Evolutionary conservation across 2,888 invertebrate genomes (phyloP).

Genomic region (Coleophora deauratella): DNA sequence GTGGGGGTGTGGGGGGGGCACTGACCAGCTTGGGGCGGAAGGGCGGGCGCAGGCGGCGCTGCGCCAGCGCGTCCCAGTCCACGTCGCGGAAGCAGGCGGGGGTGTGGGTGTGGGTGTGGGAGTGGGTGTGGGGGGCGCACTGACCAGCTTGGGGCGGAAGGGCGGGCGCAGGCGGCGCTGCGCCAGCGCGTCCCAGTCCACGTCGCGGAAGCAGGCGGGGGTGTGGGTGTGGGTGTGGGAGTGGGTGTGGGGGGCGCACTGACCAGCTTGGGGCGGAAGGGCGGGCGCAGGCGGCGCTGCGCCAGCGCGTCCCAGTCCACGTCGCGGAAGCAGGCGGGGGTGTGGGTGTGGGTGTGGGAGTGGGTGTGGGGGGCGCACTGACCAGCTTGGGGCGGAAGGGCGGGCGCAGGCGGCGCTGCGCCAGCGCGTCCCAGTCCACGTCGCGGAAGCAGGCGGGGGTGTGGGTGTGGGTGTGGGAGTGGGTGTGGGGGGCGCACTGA

Average conservation of each 20-base stretch:
- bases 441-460: constrained; percentile 80
- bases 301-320: constrained; percentile 98
- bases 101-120: constrained; percentile 30
- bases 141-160: constrained; percentile 97
- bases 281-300: constrained; percentile 92
- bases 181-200: constrained; percentile 97
- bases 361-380: constrained; percentile 43
- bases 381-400: constrained; percentile 99
- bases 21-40: constrained; percentile 98
- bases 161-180: constrained; percentile 94
- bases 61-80: constrained; percentile 96
- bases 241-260: constrained; percentile 38
- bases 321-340: constrained; percentile 93
- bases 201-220: constrained; percentile 94
- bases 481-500: constrained; percentile 60
- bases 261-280: constrained; percentile 98
- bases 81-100: constrained; percentile 95
- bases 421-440: constrained; percentile 88
- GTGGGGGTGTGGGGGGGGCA: constrained; percentile 17
- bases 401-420: constrained; percentile 91
- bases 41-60: constrained; percentile 93
- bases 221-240: constrained; percentile 28
- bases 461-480: constrained; percentile 28
- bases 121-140: constrained; percentile 31
- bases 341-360: constrained; percentile 28